These are phyloP conservation scores for Notocelia uddmanniana DNA, from an alignment of 2,888 invertebrate genomes.

Conservation along the genomic window DNA sequence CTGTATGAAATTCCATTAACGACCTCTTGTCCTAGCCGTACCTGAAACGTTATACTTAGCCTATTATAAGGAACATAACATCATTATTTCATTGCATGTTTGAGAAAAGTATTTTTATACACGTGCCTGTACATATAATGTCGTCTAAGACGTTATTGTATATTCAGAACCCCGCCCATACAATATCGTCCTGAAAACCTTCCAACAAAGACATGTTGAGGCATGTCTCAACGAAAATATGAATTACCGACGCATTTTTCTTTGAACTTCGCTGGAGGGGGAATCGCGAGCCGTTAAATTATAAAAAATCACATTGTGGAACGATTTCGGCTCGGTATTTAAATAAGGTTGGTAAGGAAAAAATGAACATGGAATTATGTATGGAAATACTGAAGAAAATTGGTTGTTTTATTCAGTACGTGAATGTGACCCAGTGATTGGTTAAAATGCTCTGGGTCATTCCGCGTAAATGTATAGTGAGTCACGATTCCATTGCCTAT, in stretches of 20 bases:
- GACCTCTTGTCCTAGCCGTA: too few relatives aligned
- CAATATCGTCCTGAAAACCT: conserved; percentile 23
- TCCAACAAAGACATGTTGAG: conserved; percentile 29
- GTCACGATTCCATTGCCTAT: too few relatives aligned
- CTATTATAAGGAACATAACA: too few relatives aligned
- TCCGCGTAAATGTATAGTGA: too few relatives aligned
- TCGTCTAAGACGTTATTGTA: neutral
- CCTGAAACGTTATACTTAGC: too few relatives aligned
- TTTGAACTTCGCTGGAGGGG: conserved; percentile 19
- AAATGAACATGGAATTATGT: neutral
- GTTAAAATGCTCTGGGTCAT: too few relatives aligned
- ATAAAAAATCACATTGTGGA: conserved; percentile 21
- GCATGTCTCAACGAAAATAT: conserved; percentile 24
- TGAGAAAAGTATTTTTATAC: too few relatives aligned
- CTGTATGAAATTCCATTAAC: too few relatives aligned
- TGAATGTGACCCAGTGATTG: neutral
- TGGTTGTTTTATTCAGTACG: neutral
- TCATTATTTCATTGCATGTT: too few relatives aligned
- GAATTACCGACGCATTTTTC: conserved; percentile 29
- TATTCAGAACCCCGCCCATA: conserved; percentile 15
- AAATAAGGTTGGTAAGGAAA: neutral
- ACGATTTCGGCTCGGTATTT: conserved; percentile 5
- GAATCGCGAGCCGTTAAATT: conserved; percentile 20
- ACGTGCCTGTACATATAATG: neutral
- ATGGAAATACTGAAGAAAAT: neutral